Evolutionary conservation across 1,140 invertebrate species (phyloP), one percentile per base, ranked within the genome.

Genomic region (Ditylenchus dipsaci): DNA sequence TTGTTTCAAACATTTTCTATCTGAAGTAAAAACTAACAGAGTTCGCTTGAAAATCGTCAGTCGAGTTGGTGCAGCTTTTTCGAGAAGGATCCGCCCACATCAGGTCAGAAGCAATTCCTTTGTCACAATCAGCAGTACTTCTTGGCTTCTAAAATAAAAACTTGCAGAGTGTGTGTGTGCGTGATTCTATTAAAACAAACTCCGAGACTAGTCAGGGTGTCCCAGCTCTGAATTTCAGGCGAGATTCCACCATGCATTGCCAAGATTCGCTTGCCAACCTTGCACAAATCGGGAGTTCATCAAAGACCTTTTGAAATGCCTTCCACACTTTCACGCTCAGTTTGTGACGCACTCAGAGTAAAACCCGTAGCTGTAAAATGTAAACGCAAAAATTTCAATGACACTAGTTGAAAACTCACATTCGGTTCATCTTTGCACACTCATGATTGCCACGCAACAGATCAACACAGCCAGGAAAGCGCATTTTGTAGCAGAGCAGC

Each of bases 381-480:
- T 3, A 38, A 38, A 38, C 11, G 11, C 11, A 11, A 5, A 38
- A 38, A 38, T 38, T 38, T 38, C n/a, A 38, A 5, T 38, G 11
- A 11, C 33, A 53, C 49, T 7, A 53, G 3, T 3, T 17, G 23
- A 53, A 53, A 53, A 38, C 33, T 38, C 3, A 38, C 33, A 38
- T 61, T 21, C 59, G 42, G 8, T 65, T 38, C 13, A 56, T 71
- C 23, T 68, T 68, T 33, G 33, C 68, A 26, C 67, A 69, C 63
- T 72, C 70, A 38, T 72, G 70, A 64, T 72, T 72, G 8, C 70
- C 70, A 26, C 70, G 70, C 49, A 74, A 43, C 68, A 69, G 1
- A 27, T 72, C 72, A 1, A 27, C 13, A 21, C 42, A n/a, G 13
- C 26, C 15, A 7, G 68, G 68, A 56, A 66, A 72, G 13, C 49